These are phyloP conservation scores for Agrochola lota DNA, from an alignment of 2,888 invertebrate genomes.

Conservation along the genomic window DNA sequence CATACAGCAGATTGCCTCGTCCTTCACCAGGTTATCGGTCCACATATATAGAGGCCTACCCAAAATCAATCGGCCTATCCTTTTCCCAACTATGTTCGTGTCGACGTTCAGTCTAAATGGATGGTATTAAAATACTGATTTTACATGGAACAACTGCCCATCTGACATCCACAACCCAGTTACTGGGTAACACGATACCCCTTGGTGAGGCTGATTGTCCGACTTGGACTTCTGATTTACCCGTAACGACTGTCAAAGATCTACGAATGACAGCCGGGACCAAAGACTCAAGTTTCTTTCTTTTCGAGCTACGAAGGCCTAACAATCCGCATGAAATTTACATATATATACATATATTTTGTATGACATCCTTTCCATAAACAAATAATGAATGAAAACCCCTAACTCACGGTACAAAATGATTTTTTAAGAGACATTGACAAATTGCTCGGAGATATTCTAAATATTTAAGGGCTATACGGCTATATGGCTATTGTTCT, in stretches of 20 bases:
- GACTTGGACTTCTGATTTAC: not conserved
- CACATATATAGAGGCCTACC: too few relatives aligned
- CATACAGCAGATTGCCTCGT: too few relatives aligned
- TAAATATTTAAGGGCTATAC: conserved; percentile 55
- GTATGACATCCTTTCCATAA: not conserved
- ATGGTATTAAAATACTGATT: too few relatives aligned
- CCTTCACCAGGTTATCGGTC: too few relatives aligned
- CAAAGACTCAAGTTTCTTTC: not conserved
- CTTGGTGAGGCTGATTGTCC: not conserved
- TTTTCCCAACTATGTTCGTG: too few relatives aligned
- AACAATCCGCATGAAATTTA: too few relatives aligned
- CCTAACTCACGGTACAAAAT: conserved; percentile 50
- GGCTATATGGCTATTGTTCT: conserved; percentile 52
- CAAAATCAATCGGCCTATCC: too few relatives aligned
- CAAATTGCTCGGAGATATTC: conserved; percentile 62
- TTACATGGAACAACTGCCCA: too few relatives aligned
- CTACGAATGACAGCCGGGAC: not conserved
- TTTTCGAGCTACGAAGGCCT: not conserved
- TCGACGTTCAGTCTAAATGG: not conserved
- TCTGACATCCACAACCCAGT: not conserved
- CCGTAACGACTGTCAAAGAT: not conserved
- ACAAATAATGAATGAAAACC: conserved; percentile 40
- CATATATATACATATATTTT: not conserved
- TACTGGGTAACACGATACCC: not conserved
- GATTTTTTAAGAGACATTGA: conserved; percentile 64